These are phyloP conservation scores for Lepidochrysops patricia DNA, from an alignment of 2,888 invertebrate species.

Conservation along the genomic window DNA sequence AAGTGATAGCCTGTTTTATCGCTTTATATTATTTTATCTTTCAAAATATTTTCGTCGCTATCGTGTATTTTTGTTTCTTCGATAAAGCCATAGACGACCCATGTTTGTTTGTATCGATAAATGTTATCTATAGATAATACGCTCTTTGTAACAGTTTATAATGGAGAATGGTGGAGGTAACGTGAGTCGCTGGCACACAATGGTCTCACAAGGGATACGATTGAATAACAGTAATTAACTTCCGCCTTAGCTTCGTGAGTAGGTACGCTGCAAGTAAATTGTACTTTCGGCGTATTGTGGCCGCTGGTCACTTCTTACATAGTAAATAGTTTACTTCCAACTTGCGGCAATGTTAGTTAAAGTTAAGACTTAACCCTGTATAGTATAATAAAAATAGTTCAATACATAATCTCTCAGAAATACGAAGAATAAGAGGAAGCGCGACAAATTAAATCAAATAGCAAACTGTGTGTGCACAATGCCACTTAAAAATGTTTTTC, in stretches of 20 bases:
- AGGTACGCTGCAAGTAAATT: constrained; percentile 12
- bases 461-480: too few relatives aligned
- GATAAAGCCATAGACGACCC: background rate
- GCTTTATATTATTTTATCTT: background rate
- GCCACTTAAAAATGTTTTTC: too few relatives aligned
- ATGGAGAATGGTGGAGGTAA: constrained; percentile 12
- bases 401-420: too few relatives aligned
- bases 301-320: background rate
- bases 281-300: background rate
- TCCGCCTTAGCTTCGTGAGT: constrained; percentile 24
- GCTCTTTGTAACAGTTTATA: constrained; percentile 6
- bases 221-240: constrained; percentile 26
- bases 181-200: constrained; percentile 18
- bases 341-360: too few relatives aligned
- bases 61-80: background rate
- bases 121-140: background rate
- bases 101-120: background rate
- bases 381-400: too few relatives aligned
- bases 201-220: constrained; percentile 21
- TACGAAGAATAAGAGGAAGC: too few relatives aligned
- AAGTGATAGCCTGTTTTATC: too few relatives aligned
- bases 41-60: background rate
- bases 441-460: too few relatives aligned
- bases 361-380: too few relatives aligned
- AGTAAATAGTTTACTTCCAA: too few relatives aligned